Percentiles rank a stretch among this genome's conserved stretches.
Conservation (phyloP, 2,888 invertebrate genomes). For the Graphium colonna region DNA sequence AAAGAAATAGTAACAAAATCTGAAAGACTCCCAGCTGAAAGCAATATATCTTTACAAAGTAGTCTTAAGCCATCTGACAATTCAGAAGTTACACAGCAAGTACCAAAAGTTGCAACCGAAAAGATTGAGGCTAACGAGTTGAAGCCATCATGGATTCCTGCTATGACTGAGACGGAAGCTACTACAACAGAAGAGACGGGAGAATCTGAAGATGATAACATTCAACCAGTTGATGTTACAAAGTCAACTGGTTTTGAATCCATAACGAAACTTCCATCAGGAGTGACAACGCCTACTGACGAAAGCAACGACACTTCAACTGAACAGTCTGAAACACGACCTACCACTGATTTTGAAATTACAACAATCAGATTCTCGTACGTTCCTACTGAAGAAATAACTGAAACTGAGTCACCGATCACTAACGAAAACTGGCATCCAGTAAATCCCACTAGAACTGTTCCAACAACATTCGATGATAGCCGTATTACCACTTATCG, state of each 20-base stretch:
- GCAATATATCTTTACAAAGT: conserved; percentile 54
- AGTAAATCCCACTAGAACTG: conserved; percentile 53
- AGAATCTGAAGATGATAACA: conserved; percentile 41
- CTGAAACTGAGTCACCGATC: conserved; percentile 37
- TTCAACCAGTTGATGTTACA: conserved; percentile 52
- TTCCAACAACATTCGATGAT: conserved; percentile 45
- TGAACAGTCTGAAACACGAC: conserved; percentile 35
- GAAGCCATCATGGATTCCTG: conserved; percentile 49
- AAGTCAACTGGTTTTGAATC: conserved; percentile 72
- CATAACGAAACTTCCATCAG: conserved; percentile 69
- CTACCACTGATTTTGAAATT: conserved; percentile 60
- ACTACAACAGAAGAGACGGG: conserved; percentile 39
- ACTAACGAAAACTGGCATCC: conserved; percentile 54
- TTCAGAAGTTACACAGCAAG: conserved; percentile 35
- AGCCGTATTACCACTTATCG: conserved; percentile 65
- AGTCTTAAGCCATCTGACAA: conserved; percentile 41
- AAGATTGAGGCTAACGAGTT: conserved; percentile 31
- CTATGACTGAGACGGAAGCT: conserved; percentile 39
- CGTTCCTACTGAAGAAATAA: conserved; percentile 52
- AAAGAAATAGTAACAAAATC: conserved; percentile 47
- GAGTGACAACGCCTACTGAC: conserved; percentile 66
- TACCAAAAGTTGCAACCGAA: conserved; percentile 1
- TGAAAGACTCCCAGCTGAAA: conserved; percentile 58
- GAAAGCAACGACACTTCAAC: conserved; percentile 49
- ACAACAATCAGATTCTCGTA: conserved; percentile 72